Evolutionary conservation across 2,113 vertebrate genomes (phyloP), one percentile per base, ranked within the genome.

Genomic region (Orientallactaga bullata): DNA sequence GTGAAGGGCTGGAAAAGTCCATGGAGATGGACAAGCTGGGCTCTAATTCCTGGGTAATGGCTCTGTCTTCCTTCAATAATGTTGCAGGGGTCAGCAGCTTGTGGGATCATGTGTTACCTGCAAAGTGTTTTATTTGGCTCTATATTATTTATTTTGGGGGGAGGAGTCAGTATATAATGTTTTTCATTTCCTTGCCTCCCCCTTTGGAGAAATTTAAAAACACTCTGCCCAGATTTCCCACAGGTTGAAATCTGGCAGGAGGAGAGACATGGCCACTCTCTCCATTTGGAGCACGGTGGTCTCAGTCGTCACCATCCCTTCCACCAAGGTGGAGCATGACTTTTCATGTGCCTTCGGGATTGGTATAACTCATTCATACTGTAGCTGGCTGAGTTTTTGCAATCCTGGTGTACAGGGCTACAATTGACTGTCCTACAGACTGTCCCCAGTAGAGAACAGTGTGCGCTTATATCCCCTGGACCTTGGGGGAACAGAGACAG

Each of bases 171-270:
- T 63, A 26, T 30, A 37, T 63, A 17, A 85, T 51, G 23, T 47
- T 77, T 61, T n/a, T 60, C 15, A 23, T 11, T 69, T 88, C 7
- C n/a, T 32, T 20, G 23, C 16, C 10, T 13, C 16, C 5, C 17
- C 5, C 16, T 5, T 91, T 55, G 10, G 26, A 81, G 83, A 92
- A 89, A n/a, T n/a, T 72, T 78, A 23, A 89, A 84, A 51, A 60
- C 21, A 0, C 16, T 66, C 21, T 21, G 20, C 26, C 23, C 3
- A 32, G 2, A 15, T 32, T 65, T 60, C 37, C 37, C 21, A 10
- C 24, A 32, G 28, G n/a, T 18, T 0, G 1, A 15, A 4, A 0
- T n/a, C 2, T n/a, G 23, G 1, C 39, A 32, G 39, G 39, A 7
- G 7, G 17, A 15, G 23, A 28, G 51, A 85, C 3, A 8, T 13